Conservation (phyloP, 2,113 vertebrate genomes). For the Mionectes macconnelli region DNA sequence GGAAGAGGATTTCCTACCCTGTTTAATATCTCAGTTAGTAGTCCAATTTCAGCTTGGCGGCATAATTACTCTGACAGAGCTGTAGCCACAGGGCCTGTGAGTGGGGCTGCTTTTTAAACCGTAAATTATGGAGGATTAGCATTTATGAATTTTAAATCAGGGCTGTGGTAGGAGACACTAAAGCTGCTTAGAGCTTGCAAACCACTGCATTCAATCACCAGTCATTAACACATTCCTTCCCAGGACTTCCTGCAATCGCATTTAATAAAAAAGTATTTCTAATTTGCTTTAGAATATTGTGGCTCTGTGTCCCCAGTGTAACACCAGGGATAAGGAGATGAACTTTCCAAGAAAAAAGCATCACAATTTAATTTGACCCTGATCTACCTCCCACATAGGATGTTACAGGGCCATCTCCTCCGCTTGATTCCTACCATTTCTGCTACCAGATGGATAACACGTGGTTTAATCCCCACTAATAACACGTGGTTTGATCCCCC, state of each 20-base stretch:
- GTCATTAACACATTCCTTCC: constrained; percentile 85
- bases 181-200: constrained; percentile 99
- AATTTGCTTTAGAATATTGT: constrained; percentile 3
- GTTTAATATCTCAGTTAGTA: constrained; percentile 98
- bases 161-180: constrained; percentile 98
- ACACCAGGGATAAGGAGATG: not conserved
- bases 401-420: not conserved
- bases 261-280: constrained; percentile 25
- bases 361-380: constrained; percentile 11
- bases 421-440: not conserved
- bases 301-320: not conserved
- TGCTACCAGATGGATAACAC: not conserved
- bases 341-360: not conserved
- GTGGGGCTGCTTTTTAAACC: constrained; percentile 99
- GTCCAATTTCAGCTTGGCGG: constrained; percentile 98
- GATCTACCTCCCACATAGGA: not conserved
- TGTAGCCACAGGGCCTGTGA: constrained; percentile 98
- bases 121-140: constrained; percentile 99
- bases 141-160: constrained; percentile 99
- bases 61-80: constrained; percentile 99
- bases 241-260: constrained; percentile 40
- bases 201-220: constrained; percentile 88
- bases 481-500: not conserved
- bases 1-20: constrained; percentile 94
- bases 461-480: not conserved